Conservation (phyloP, 2,113 vertebrate species). For the Poeciliopsis occidentalis region DNA sequence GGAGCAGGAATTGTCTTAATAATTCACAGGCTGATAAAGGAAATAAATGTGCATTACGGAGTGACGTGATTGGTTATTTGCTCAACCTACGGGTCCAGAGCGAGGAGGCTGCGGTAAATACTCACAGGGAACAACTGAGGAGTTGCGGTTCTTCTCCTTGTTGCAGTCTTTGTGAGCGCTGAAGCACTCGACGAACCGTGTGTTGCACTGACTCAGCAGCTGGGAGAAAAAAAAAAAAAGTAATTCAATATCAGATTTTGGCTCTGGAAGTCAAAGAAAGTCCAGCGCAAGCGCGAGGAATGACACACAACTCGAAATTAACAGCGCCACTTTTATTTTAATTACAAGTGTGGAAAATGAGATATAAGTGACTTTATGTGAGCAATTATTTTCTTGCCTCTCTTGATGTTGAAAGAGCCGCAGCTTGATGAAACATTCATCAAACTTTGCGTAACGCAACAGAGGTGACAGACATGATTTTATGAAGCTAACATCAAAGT, state of each 20-base stretch:
- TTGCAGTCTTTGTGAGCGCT: conserved; percentile 98
- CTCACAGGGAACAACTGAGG: conserved; percentile 98
- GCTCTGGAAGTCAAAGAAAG: conserved; percentile 4
- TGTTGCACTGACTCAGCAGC: conserved; percentile 95
- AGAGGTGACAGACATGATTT: conserved; percentile 56
- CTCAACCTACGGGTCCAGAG: conserved; percentile 19
- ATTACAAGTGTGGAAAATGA: conserved; percentile 19
- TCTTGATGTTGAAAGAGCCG: conserved; percentile 46
- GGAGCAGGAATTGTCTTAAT: conserved; percentile 45
- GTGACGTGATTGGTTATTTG: not conserved
- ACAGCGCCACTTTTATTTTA: conserved; percentile 18
- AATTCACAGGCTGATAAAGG: conserved; percentile 31
- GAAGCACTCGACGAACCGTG: conserved; percentile 93
- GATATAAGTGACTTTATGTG: conserved; percentile 46
- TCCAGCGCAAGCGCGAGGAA: conserved; percentile 17
- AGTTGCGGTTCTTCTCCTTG: conserved; percentile 99
- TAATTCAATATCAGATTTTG: conserved; percentile 2
- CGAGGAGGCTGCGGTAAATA: conserved; percentile 31
- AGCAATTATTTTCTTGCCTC: conserved; percentile 54
- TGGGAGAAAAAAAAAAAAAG: conserved; percentile 63
- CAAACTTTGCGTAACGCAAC: conserved; percentile 43
- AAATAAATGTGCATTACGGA: conserved; percentile 5
- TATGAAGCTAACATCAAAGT: conserved; percentile 57
- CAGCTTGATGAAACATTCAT: conserved; percentile 59
- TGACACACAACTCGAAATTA: conserved; percentile 11